Evolutionary conservation across 2,888 invertebrate genomes (phyloP).

Genomic region (Psylliodes chrysocephalus): DNA sequence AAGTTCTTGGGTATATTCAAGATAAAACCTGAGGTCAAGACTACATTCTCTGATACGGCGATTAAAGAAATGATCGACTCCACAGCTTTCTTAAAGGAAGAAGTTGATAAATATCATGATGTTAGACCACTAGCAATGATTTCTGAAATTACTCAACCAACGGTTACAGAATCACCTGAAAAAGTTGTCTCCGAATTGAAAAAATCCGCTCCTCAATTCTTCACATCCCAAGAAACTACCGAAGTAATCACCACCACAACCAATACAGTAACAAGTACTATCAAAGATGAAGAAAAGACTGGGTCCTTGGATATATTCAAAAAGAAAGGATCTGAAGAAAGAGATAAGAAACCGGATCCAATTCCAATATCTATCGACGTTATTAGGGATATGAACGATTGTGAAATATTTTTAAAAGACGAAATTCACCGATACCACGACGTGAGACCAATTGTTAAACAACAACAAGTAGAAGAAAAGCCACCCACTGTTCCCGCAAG

Average conservation of each 20-base stretch:
- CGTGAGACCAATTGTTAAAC: slow-evolving; percentile 33
- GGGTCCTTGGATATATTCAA: slow-evolving; percentile 28
- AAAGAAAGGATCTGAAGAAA: slow-evolving; percentile 40
- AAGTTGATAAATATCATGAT: slow-evolving; percentile 55
- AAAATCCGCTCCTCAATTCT: not conserved
- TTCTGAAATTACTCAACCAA: not conserved
- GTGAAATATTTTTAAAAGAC: slow-evolving; percentile 42
- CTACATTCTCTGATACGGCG: slow-evolving; percentile 46
- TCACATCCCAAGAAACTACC: not conserved
- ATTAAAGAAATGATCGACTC: slow-evolving; percentile 53
- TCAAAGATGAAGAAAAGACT: slow-evolving; percentile 10
- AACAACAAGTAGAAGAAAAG: slow-evolving; percentile 9
- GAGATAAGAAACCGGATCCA: slow-evolving; percentile 7
- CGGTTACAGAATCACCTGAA: too few species aligned
- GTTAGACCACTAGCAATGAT: slow-evolving; percentile 40
- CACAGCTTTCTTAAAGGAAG: slow-evolving; percentile 51
- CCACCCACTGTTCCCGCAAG: slow-evolving; percentile 7
- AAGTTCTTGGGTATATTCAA: slow-evolving; percentile 51
- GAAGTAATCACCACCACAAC: not conserved
- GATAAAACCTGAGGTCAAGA: slow-evolving; percentile 41
- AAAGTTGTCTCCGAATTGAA: too few species aligned
- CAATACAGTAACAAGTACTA: not conserved
- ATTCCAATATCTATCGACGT: slow-evolving; percentile 34
- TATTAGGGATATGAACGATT: slow-evolving; percentile 40
- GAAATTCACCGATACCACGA: slow-evolving; percentile 50